A percentile compares a stretch with the other conserved stretches of the same genome.
Conservation (phyloP, 2,888 invertebrate genomes). For the Pseudococcus viburni region DNA sequence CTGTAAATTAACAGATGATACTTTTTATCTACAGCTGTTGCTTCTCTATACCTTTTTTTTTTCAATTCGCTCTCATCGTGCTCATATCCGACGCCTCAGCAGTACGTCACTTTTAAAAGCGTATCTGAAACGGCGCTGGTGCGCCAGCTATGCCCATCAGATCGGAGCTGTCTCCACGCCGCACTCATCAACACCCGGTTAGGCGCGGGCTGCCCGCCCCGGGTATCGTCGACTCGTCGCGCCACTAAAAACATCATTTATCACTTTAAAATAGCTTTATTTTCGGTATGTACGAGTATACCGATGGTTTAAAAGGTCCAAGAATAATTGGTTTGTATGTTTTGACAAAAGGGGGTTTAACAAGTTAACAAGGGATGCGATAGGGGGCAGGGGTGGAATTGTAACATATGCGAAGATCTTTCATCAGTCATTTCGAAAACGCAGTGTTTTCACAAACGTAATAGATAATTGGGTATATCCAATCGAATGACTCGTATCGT, state of each 20-base stretch:
- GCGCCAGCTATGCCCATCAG: not conserved
- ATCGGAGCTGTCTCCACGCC: not conserved
- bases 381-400: not conserved
- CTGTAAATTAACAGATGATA: constrained; percentile 51
- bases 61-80: not conserved
- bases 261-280: constrained; percentile 55
- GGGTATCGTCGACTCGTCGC: not conserved
- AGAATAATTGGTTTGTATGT: constrained; percentile 47
- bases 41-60: constrained; percentile 12
- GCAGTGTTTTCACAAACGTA: no score
- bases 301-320: constrained; percentile 2
- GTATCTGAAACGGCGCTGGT: not conserved
- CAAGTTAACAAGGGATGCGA: not conserved
- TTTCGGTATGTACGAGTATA: constrained; percentile 29
- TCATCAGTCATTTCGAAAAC: not conserved
- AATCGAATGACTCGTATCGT: no score
- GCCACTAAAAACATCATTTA: constrained; percentile 51
- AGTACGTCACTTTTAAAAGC: no score
- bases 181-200: constrained; percentile 17
- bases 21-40: constrained; percentile 57
- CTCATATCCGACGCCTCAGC: not conserved
- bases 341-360: constrained; percentile 21
- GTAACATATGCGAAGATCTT: constrained; percentile 37
- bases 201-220: not conserved
- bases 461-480: no score